A percentile compares a stretch with the other conserved stretches of the same genome.
Conservation (phyloP, 2,113 vertebrate species). For the Microcebus jonahi region DNA sequence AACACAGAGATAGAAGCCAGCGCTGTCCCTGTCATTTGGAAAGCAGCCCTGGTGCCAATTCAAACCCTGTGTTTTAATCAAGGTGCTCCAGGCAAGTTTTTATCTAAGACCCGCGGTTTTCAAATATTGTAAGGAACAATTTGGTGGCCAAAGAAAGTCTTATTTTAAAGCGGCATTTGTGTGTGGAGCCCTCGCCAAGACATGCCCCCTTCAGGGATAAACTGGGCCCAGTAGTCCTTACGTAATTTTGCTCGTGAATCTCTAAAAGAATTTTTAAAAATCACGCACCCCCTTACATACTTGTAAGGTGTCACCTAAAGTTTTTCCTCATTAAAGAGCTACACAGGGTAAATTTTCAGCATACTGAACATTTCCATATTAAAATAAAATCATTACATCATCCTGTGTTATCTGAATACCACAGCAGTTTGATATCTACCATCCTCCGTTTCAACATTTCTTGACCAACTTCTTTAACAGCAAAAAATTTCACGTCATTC, state of each 20-base stretch:
- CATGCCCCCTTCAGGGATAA: background rate
- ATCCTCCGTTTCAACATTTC: background rate
- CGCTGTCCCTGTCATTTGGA: background rate
- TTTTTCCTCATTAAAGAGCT: background rate
- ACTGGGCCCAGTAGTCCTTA: background rate
- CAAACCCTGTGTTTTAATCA: background rate
- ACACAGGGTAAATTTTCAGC: background rate
- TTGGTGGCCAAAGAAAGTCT: background rate
- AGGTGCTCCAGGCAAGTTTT: background rate
- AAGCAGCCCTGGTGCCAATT: background rate
- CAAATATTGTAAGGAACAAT: no score
- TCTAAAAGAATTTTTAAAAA: background rate
- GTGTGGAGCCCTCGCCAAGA: background rate
- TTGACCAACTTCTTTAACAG: background rate
- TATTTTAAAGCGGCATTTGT: no score
- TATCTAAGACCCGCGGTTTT: background rate
- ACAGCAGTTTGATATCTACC: accelerated
- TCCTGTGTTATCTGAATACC: background rate
- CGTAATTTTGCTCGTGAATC: background rate
- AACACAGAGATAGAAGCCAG: background rate
- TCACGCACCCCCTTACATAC: background rate
- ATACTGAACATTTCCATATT: no score
- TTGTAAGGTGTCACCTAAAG: background rate
- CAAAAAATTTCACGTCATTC: background rate
- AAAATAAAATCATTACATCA: background rate